Percentiles rank a stretch among this genome's conserved stretches.
These are phyloP conservation scores for Porites cylindrica DNA, from an alignment of 92 coral and sea anemone genomes.

Conservation along the genomic window DNA sequence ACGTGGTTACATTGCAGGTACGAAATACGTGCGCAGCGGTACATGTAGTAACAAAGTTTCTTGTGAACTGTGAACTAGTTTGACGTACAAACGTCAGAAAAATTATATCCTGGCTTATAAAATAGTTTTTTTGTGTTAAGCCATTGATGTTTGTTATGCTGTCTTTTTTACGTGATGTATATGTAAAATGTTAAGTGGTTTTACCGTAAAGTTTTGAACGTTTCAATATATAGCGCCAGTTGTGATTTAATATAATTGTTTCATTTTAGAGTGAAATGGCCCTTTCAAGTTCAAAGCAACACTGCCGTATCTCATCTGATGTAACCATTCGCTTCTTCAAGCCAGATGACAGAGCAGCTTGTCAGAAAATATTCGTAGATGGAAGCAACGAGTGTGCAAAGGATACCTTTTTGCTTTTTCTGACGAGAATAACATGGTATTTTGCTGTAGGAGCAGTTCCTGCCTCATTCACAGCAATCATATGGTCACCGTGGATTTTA, in stretches of 20 bases:
- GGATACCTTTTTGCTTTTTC: conserved; percentile 32
- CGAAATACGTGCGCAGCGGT: no score
- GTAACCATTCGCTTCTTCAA: conserved; percentile 68
- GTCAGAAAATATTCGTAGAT: conserved; percentile 71
- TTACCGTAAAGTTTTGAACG: no score
- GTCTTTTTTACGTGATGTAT: no score
- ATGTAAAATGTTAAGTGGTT: no score
- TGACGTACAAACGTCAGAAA: no score
- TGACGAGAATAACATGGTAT: conserved; percentile 43
- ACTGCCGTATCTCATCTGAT: background rate
- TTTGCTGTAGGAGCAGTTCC: conserved; percentile 42
- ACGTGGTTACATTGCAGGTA: no score
- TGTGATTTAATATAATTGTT: background rate
- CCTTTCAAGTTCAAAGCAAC: background rate
- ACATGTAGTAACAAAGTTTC: no score
- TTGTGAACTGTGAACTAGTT: no score
- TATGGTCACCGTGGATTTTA: conserved; percentile 68
- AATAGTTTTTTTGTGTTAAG: no score
- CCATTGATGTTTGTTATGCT: no score
- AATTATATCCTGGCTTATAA: no score
- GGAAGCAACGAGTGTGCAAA: conserved; percentile 51
- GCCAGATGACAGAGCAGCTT: conserved; percentile 44
- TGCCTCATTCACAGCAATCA: conserved; percentile 48
- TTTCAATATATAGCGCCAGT: no score
- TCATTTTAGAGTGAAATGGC: background rate